Evolutionary conservation across 2,113 vertebrate species (phyloP).

Genomic region (Lichenostomus cassidix): DNA sequence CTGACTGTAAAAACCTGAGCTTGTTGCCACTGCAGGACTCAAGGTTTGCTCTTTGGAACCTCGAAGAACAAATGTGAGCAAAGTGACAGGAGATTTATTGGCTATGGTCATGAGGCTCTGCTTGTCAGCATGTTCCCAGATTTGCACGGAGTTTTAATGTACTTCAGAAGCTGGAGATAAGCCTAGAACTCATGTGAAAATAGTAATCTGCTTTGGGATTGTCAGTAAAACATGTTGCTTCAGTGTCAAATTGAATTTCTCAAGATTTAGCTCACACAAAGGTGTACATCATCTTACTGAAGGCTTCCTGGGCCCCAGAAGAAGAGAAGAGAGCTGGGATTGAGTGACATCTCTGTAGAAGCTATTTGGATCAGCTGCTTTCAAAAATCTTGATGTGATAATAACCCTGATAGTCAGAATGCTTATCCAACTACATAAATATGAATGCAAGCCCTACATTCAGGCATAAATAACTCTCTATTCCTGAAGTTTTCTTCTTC

Average conservation of each 20-base stretch:
- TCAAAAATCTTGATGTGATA: not conserved
- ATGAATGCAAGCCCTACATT: not conserved
- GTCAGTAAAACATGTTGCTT: not conserved
- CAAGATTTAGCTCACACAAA: not conserved
- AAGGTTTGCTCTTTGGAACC: not conserved
- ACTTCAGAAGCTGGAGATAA: not conserved
- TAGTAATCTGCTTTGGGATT: not conserved
- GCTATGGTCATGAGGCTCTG: not conserved
- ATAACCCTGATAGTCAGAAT: slow-evolving; percentile 16
- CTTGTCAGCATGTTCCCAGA: not conserved
- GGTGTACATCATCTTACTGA: not conserved
- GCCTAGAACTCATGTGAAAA: not conserved
- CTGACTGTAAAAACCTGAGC: not conserved
- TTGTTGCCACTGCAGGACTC: not conserved
- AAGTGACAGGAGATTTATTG: not conserved
- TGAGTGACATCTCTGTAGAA: not conserved
- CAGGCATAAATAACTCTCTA: not conserved
- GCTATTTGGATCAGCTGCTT: not conserved
- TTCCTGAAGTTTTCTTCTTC: not conserved
- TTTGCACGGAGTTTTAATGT: not conserved
- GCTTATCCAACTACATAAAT: not conserved
- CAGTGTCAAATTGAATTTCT: not conserved
- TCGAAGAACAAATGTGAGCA: fast-evolving
- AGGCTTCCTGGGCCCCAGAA: not conserved
- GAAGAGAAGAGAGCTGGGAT: not conserved